Evolutionary conservation across 2,113 vertebrate genomes (phyloP).

Genomic region (Elanoides forficatus): DNA sequence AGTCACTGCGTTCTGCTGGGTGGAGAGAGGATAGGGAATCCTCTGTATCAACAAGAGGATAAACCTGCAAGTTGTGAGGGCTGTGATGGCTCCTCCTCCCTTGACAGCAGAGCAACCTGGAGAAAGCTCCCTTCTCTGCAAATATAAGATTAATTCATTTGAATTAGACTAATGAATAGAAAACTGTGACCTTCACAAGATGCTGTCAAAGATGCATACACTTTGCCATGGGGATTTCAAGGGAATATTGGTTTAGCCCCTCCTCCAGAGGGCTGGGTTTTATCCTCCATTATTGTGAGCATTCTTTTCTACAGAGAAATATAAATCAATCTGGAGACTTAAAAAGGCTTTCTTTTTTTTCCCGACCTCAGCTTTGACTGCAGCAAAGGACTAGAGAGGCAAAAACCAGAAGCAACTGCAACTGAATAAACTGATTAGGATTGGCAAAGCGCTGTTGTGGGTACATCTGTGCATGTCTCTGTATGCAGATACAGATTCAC

Average conservation of each 20-base stretch:
- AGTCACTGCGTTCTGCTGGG: accelerated
- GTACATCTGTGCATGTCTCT: not conserved
- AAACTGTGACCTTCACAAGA: not conserved
- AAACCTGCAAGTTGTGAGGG: not conserved
- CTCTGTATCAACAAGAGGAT: not conserved
- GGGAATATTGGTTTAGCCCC: not conserved
- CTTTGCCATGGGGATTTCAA: not conserved
- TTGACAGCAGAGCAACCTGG: not conserved
- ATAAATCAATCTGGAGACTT: not conserved
- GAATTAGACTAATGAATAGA: not conserved
- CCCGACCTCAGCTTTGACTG: not conserved
- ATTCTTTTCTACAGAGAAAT: not conserved
- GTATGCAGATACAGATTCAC: not conserved
- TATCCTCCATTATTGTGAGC: not conserved
- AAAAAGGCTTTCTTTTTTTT: not conserved
- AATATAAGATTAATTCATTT: not conserved
- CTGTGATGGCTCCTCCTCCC: not conserved
- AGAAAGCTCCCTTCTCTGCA: not conserved
- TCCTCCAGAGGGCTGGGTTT: not conserved
- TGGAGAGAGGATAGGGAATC: not conserved
- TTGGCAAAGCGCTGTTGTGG: not conserved
- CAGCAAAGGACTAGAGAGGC: not conserved
- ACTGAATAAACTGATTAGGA: slow-evolving; percentile 16
- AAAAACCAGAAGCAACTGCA: not conserved
- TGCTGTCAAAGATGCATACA: not conserved